phyloP scores from a whole-genome alignment of 2,113 vertebrate genomes.

The Hypanus sabinus region DNA sequence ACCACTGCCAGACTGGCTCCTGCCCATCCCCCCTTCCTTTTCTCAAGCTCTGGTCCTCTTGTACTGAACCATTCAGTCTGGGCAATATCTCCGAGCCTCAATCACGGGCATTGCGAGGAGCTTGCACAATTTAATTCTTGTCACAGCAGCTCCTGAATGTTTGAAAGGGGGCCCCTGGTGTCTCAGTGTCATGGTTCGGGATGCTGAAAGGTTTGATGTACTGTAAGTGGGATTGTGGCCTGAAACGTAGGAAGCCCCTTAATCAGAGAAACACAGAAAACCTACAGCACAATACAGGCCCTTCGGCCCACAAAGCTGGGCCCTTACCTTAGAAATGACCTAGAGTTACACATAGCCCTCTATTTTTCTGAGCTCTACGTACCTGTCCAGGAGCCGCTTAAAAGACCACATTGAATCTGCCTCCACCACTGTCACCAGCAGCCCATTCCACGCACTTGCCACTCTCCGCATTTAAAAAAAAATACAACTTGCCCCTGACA shows the following conservation, averaged over 20 bases:
- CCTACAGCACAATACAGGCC: too few relatives aligned
- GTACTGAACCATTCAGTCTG: slow-evolving; percentile 56
- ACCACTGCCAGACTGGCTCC: slow-evolving; percentile 41
- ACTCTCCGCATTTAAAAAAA: too few relatives aligned
- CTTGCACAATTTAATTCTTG: slow-evolving; percentile 51
- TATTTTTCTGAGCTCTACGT: too few relatives aligned
- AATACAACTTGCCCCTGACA: too few relatives aligned
- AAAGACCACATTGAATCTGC: too few relatives aligned
- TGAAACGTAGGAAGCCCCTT: slow-evolving; percentile 41
- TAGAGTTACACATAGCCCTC: too few relatives aligned
- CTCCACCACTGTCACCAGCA: too few relatives aligned
- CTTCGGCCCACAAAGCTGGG: too few relatives aligned
- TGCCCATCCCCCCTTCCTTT: slow-evolving; percentile 42
- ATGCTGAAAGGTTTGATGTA: slow-evolving; percentile 54
- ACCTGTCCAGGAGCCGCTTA: too few relatives aligned
- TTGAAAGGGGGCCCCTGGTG: slow-evolving; percentile 52
- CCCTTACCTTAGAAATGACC: too few relatives aligned
- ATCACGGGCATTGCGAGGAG: slow-evolving; percentile 61
- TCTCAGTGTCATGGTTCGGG: slow-evolving; percentile 52
- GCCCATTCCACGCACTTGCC: too few relatives aligned
- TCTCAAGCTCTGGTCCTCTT: slow-evolving; percentile 45
- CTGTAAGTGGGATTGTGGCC: slow-evolving; percentile 49
- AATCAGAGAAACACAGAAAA: too few relatives aligned
- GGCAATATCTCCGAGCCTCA: slow-evolving; percentile 58
- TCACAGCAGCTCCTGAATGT: slow-evolving; percentile 58